Base-by-base conservation (phyloP, 1,140 invertebrate genomes). In the Neelides sp. region DNA sequence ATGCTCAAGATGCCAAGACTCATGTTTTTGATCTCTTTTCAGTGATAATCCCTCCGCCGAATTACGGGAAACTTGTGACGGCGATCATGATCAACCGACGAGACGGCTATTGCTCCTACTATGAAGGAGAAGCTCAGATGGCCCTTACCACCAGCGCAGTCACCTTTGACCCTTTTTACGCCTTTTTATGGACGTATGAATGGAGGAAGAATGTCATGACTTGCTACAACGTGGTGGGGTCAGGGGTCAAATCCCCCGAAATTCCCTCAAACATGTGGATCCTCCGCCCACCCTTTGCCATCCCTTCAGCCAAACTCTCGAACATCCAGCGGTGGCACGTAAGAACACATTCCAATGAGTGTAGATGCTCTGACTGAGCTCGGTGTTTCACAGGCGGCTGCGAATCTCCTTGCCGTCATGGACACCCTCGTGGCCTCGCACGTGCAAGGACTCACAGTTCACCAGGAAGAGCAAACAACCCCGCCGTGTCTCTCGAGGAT, bases 131-230 rank as follows among this genome's bases (percentile, higher is more conserved):
- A 15, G 81, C 87, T 59, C 86, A 91, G 66, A 78, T 82, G 0
- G 78, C 85, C 64, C 82, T 90, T 50, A 76, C 72, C 36, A 76
- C 80, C 51, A 78, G 77, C 40, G 75, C 80, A 32, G 76, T 82
- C 0, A 87, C 82, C 63, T 70, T 95, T 51, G 91, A 97, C 73
- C 86, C 89, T n/a, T 67, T 82, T 13, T 86, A 85, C 62, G 83
- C 86, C 65, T 78, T 86, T 4, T 71, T 90, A 2, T 88, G 84
- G 84, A 83, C 85, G 45, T 75, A 63, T 61, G 48, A 51, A 37
- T 51, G 47, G 0, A 64, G 73, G 10, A 79, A 71, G 53, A 75
- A 78, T 45, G 78, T 84, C 60, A 74, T 91, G 56, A 76, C 75
- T 39, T 85, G 84, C 53, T 87, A 83, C 64, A 91, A 90, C 66